Evolutionary conservation across 2,113 vertebrate genomes (phyloP).

Genomic region (Scartelaos histophorus): DNA sequence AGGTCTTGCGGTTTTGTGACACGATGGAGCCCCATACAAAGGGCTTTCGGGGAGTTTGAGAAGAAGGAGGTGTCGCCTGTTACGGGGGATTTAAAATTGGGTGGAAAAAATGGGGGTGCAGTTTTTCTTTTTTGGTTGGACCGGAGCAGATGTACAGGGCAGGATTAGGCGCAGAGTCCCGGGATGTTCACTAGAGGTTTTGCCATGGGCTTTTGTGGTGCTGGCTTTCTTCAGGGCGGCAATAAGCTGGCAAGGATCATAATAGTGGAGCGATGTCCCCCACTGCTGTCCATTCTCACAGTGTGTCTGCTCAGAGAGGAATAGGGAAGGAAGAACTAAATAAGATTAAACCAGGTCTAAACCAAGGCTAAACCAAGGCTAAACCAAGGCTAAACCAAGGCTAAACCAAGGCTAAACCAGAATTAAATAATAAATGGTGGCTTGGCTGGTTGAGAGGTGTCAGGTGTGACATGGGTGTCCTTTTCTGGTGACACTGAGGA

Average conservation of each 20-base stretch:
- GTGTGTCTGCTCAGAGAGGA: conserved; percentile 80
- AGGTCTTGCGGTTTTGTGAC: conserved; percentile 58
- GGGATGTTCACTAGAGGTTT: conserved; percentile 72
- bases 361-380: not conserved
- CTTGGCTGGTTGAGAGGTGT: too few relatives aligned
- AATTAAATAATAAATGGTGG: too few relatives aligned
- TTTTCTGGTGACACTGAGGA: too few relatives aligned
- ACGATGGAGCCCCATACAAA: conserved; percentile 64
- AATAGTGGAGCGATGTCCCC: conserved; percentile 69
- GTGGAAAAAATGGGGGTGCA: conserved; percentile 54
- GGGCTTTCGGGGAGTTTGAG: conserved; percentile 82
- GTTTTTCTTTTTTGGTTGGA: conserved; percentile 83
- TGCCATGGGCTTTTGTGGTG: conserved; percentile 81
- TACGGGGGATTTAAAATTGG: conserved; percentile 72
- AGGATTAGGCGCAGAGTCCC: conserved; percentile 90
- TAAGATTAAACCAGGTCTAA: conserved; percentile 56
- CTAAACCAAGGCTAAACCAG: too few relatives aligned
- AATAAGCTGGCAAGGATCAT: conserved; percentile 77
- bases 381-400: not conserved
- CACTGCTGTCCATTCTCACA: conserved; percentile 2
- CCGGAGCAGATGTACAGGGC: conserved; percentile 86
- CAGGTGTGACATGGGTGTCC: too few relatives aligned
- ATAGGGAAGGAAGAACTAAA: conserved; percentile 66
- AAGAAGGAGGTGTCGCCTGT: conserved; percentile 66
- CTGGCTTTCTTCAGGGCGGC: conserved; percentile 80